Evolutionary conservation across 2,797 vertebrate genomes (phyloP).

Genomic region (Poeciliopsis gracilis): DNA sequence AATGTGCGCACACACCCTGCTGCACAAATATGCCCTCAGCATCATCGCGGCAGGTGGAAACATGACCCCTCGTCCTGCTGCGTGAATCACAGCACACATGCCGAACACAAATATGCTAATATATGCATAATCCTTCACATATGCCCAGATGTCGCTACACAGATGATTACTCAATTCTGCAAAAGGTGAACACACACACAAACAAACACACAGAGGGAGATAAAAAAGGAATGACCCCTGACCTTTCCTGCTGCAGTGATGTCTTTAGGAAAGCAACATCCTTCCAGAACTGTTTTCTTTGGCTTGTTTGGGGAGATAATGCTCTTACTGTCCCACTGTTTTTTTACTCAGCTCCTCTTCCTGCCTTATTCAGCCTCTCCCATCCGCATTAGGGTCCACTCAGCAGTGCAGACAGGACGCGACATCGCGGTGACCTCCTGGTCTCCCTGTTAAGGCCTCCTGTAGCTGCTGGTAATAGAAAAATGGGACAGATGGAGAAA

Average conservation of each 20-base stretch:
- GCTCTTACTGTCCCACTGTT: background rate
- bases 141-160: constrained; percentile 31
- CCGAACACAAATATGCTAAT: constrained; percentile 50
- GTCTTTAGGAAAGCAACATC: constrained; percentile 29
- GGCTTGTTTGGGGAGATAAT: constrained; percentile 16
- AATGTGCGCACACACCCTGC: constrained; percentile 28
- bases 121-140: constrained; percentile 42
- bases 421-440: constrained; percentile 34
- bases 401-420: constrained; percentile 25
- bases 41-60: constrained; percentile 24
- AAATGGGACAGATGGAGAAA: constrained; percentile 57
- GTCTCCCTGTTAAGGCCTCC: constrained; percentile 40
- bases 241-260: constrained; percentile 26
- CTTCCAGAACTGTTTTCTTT: constrained; percentile 37
- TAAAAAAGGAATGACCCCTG: constrained; percentile 18
- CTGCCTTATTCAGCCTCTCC: background rate
- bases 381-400: constrained; percentile 8
- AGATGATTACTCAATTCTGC: constrained; percentile 38
- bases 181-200: constrained; percentile 17
- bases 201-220: constrained; percentile 10
- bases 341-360: background rate
- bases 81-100: constrained; percentile 42
- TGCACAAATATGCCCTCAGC: constrained; percentile 27
- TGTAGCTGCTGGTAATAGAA: constrained; percentile 62
- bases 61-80: constrained; percentile 43